phyloP scores from a whole-genome alignment of 2,113 vertebrate genomes.

The Gobio gobio region DNA sequence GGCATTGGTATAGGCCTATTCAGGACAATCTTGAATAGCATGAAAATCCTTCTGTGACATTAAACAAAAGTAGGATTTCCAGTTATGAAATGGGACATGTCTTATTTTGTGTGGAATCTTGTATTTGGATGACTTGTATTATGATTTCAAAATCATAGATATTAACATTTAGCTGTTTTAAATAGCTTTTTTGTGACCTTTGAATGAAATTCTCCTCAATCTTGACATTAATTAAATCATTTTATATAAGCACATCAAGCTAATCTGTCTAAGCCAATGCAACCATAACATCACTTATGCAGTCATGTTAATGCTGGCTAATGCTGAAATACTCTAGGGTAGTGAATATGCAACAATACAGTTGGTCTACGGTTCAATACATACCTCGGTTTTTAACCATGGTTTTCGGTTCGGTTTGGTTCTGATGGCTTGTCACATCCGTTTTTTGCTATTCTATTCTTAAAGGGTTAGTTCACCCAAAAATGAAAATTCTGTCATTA shows the following conservation, averaged over 20 bases:
- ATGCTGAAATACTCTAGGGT: neutral
- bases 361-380: no score
- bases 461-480: no score
- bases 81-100: neutral
- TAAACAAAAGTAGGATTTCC: neutral
- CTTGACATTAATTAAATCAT: conserved; percentile 16
- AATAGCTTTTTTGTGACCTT: neutral
- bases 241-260: conserved; percentile 8
- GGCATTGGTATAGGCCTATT: neutral
- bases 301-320: neutral
- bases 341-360: no score
- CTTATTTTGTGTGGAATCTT: neutral
- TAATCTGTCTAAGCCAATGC: conserved; percentile 15
- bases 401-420: no score
- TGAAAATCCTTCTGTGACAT: neutral
- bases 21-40: neutral
- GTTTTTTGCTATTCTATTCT: no score
- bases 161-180: neutral
- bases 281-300: conserved; percentile 24
- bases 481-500: no score
- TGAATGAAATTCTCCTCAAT: neutral
- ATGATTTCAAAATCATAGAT: neutral
- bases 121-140: neutral
- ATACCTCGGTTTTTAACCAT: no score
- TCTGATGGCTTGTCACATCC: no score